These are phyloP conservation scores for Apoda limacodes DNA, from an alignment of 2,888 invertebrate genomes.

Conservation along the genomic window DNA sequence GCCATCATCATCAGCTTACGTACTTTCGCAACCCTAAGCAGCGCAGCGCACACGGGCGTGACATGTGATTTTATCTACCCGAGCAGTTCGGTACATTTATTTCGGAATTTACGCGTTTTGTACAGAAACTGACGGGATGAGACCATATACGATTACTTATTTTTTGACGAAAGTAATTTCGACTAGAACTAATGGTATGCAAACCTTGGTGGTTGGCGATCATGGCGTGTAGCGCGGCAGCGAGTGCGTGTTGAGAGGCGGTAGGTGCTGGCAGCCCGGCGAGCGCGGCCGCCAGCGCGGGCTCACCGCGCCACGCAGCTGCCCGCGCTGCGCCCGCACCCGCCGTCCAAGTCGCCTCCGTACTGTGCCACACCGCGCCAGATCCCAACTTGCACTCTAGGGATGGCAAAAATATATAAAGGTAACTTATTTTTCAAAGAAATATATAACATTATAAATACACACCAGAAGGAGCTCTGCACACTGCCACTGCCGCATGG, in stretches of 20 bases:
- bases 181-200: background rate
- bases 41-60: too few relatives aligned
- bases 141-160: too few relatives aligned
- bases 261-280: constrained; percentile 28
- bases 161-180: too few relatives aligned
- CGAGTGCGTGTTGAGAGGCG: constrained; percentile 23
- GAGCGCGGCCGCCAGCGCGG: constrained; percentile 30
- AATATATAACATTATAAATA: too few relatives aligned
- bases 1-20: too few relatives aligned
- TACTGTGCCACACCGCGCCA: constrained; percentile 18
- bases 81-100: too few relatives aligned
- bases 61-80: too few relatives aligned
- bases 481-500: constrained; percentile 42
- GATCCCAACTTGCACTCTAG: constrained; percentile 12
- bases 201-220: constrained; percentile 20
- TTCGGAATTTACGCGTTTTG: too few relatives aligned
- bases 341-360: constrained; percentile 22
- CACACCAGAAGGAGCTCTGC: constrained; percentile 15
- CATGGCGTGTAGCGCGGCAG: constrained; percentile 19
- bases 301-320: constrained; percentile 49
- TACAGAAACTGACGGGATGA: too few relatives aligned
- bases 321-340: constrained; percentile 27
- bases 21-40: too few relatives aligned
- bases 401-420: too few relatives aligned
- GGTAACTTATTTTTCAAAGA: too few relatives aligned